Conservation (phyloP, 2,888 invertebrate genomes). For the Ptychoptera albimana region DNA sequence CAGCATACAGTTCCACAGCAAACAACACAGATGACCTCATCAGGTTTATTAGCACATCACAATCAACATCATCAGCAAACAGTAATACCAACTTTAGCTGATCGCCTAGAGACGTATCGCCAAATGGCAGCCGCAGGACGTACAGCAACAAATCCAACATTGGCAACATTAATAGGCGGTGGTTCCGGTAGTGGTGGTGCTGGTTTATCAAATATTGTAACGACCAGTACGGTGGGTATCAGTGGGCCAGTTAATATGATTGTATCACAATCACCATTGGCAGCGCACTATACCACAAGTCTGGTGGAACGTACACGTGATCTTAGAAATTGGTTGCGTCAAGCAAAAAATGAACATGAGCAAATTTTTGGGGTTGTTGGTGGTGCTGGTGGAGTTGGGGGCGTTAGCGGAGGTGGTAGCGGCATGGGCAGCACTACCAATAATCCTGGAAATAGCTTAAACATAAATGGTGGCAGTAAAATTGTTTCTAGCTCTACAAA, state of each 20-base stretch:
- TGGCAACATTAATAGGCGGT: neutral
- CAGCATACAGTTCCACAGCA: conserved; percentile 16
- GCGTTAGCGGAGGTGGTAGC: too few relatives aligned
- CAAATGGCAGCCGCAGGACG: conserved; percentile 33
- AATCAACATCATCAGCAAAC: conserved; percentile 4
- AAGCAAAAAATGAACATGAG: conserved; percentile 32
- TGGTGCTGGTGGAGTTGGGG: neutral
- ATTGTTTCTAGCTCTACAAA: too few relatives aligned
- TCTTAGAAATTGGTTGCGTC: conserved; percentile 48
- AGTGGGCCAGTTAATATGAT: conserved; percentile 22
- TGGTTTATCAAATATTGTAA: conserved; percentile 28
- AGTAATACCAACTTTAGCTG: conserved; percentile 32
- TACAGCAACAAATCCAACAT: conserved; percentile 25
- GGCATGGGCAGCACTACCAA: too few relatives aligned
- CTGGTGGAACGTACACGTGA: conserved; percentile 48
- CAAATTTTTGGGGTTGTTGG: conserved; percentile 11
- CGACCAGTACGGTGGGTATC: neutral
- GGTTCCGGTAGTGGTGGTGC: conserved; percentile 7
- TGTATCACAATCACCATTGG: conserved; percentile 27
- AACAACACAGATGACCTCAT: conserved; percentile 4
- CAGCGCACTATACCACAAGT: conserved; percentile 41
- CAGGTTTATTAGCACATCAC: conserved; percentile 4
- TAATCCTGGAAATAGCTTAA: too few relatives aligned
- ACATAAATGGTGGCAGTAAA: too few relatives aligned
- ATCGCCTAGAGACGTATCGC: conserved; percentile 37